Conservation (phyloP, 2,888 invertebrate species). For the Pedicia rivosa region DNA sequence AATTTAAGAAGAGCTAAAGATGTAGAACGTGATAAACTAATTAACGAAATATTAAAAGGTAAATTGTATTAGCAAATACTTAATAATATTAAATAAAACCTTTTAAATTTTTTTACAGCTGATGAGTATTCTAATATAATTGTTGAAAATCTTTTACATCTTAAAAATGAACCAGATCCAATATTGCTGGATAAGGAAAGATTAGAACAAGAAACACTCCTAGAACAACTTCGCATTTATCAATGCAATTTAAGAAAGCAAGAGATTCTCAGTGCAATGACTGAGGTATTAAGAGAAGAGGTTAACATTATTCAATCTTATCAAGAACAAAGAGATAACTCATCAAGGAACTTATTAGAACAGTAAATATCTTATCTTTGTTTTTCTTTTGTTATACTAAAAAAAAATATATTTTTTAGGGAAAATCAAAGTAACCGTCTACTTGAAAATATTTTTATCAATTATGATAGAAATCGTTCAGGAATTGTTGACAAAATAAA, state of each 20-base stretch:
- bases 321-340: constrained; percentile 37
- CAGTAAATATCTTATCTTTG: too few species aligned
- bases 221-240: constrained; percentile 33
- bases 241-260: constrained; percentile 39
- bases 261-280: constrained; percentile 56
- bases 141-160: constrained; percentile 45
- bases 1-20: constrained; percentile 53
- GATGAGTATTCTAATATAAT: constrained; percentile 50
- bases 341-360: constrained; percentile 44
- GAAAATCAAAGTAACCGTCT: constrained; percentile 45
- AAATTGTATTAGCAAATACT: constrained; percentile 50
- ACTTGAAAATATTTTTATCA: constrained; percentile 40
- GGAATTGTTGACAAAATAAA: constrained; percentile 42
- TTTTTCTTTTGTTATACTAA: too few species aligned
- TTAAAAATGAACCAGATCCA: constrained; percentile 41
- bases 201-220: constrained; percentile 45
- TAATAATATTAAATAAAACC: constrained; percentile 45
- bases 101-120: constrained; percentile 36
- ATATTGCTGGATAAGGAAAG: constrained; percentile 48
- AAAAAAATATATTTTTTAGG: too few species aligned
- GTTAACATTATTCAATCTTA: constrained; percentile 43
- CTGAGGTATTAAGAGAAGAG: constrained; percentile 49
- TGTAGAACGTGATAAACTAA: constrained; percentile 39
- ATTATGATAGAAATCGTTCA: constrained; percentile 43
- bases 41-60: constrained; percentile 41